phyloP scores from a whole-genome alignment of 2,888 invertebrate species.

The Erebia epiphron region DNA sequence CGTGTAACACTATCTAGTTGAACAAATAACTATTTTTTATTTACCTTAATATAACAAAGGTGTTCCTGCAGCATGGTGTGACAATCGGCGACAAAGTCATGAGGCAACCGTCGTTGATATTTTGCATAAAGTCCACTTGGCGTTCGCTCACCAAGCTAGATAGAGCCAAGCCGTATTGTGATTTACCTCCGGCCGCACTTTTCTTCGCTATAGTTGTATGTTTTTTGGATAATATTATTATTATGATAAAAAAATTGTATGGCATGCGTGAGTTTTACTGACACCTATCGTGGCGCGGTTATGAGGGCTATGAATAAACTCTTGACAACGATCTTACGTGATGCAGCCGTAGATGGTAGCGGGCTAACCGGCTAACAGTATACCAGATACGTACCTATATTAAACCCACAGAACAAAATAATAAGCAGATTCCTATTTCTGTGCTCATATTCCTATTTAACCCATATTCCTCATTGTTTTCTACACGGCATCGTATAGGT shows the following conservation, averaged over 20 bases:
- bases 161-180: slow-evolving; percentile 69
- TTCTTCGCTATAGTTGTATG: slow-evolving; percentile 50
- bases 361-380: too few species aligned
- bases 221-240: too few species aligned
- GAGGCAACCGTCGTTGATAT: slow-evolving; percentile 68
- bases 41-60: slow-evolving; percentile 70
- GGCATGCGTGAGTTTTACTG: background rate
- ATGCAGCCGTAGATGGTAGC: too few species aligned
- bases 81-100: slow-evolving; percentile 76
- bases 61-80: slow-evolving; percentile 78
- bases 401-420: too few species aligned
- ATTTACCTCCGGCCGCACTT: slow-evolving; percentile 47
- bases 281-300: background rate
- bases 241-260: too few species aligned
- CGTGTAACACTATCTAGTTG: too few species aligned
- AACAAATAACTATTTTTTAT: background rate
- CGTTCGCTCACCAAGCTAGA: slow-evolving; percentile 69
- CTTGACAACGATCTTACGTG: background rate
- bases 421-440: too few species aligned
- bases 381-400: too few species aligned
- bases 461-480: too few species aligned
- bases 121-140: slow-evolving; percentile 74
- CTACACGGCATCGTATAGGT: too few species aligned
- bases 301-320: background rate
- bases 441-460: too few species aligned